These are phyloP conservation scores for Hypothenemus hampei DNA, from an alignment of 1,140 invertebrate species.

Conservation along the genomic window DNA sequence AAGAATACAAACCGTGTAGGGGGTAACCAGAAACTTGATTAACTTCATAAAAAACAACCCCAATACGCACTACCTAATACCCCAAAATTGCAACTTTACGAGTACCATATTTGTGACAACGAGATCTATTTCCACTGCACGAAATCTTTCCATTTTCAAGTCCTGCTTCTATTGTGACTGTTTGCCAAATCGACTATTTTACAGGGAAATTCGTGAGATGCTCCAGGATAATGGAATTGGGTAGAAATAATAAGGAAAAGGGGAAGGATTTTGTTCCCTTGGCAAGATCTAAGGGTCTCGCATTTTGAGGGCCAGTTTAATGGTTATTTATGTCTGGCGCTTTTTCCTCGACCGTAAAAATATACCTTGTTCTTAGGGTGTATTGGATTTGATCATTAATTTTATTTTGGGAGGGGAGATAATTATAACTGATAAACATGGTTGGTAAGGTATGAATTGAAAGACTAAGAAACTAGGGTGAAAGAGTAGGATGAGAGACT, in stretches of 20 bases:
- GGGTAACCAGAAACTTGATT: no score
- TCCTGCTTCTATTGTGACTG: background rate
- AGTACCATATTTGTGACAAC: background rate
- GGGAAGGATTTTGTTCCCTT: constrained; percentile 8
- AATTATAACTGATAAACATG: no score
- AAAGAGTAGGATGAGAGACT: no score
- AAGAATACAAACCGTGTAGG: no score
- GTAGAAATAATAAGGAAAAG: constrained; percentile 16
- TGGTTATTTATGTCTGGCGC: constrained; percentile 4
- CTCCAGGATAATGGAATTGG: constrained; percentile 21
- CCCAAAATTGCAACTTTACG: background rate
- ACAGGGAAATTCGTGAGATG: constrained; percentile 11
- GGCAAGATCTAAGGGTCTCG: constrained; percentile 1
- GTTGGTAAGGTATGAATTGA: no score
- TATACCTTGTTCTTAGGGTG: no score
- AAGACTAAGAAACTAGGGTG: no score
- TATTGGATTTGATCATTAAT: constrained; percentile 1
- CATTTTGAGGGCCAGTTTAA: constrained; percentile 11
- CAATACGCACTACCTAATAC: no score
- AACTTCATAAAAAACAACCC: no score
- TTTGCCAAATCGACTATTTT: constrained; percentile 11
- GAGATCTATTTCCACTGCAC: background rate
- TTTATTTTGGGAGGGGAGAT: constrained; percentile 11
- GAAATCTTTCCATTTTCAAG: constrained; percentile 11
- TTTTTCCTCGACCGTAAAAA: no score